Conservation (phyloP, 2,113 vertebrate genomes). For the Holacanthus passer region DNA sequence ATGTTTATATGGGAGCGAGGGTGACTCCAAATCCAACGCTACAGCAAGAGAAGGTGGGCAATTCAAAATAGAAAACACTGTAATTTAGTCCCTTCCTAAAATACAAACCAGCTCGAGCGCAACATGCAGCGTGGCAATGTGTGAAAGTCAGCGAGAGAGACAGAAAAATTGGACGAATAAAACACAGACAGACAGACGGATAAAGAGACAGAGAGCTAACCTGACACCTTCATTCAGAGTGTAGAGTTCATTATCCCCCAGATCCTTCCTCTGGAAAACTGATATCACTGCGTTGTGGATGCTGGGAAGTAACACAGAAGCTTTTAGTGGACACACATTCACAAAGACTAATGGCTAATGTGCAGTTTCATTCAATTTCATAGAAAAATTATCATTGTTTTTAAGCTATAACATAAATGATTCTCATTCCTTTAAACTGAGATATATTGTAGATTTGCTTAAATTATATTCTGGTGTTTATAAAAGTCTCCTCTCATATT, state of each 20-base stretch:
- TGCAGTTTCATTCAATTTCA: too few species aligned
- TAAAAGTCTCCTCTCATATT: neutral
- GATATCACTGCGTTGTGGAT: constrained; percentile 96
- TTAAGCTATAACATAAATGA: neutral
- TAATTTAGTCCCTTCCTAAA: constrained; percentile 27
- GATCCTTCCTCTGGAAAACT: constrained; percentile 94
- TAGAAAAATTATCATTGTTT: too few species aligned
- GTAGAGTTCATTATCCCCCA: constrained; percentile 95
- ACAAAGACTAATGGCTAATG: neutral
- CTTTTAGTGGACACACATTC: neutral
- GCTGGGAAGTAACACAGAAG: constrained; percentile 78
- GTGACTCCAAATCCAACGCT: neutral
- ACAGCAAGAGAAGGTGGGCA: constrained; percentile 12
- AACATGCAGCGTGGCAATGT: neutral
- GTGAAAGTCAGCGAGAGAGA: neutral
- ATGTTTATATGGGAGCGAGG: neutral
- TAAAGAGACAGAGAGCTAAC: constrained; percentile 81
- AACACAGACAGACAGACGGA: neutral
- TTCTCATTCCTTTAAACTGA: neutral
- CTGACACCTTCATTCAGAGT: constrained; percentile 97
- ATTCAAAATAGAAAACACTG: constrained; percentile 18
- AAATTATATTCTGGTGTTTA: neutral
- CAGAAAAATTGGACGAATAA: neutral
- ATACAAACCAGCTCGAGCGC: constrained; percentile 5
- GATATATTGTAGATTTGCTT: neutral